phyloP scores from a whole-genome alignment of 1,140 invertebrate genomes.

The Habropoda laboriosa region DNA sequence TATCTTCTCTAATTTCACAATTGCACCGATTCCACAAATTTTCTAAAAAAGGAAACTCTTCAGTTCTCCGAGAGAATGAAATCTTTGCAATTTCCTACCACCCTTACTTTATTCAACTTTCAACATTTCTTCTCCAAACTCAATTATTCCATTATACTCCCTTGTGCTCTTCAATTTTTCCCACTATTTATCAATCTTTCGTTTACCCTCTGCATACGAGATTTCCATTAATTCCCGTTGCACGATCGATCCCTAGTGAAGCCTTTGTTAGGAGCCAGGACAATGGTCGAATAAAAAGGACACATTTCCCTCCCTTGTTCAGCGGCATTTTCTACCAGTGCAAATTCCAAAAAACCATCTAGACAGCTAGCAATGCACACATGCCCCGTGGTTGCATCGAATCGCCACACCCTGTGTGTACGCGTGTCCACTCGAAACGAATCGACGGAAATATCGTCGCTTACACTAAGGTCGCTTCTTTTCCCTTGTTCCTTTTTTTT shows the following conservation, averaged over 20 bases:
- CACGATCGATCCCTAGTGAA: conserved; percentile 23
- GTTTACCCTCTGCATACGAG: no score
- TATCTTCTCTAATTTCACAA: no score
- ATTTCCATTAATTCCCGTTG: conserved; percentile 11
- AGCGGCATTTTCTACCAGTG: background rate
- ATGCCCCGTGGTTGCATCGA: background rate
- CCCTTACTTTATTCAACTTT: no score
- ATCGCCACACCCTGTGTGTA: conserved; percentile 3
- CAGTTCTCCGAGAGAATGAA: no score
- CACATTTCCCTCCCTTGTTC: background rate
- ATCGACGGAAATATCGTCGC: conserved; percentile 29
- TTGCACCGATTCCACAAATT: no score
- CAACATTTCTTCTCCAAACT: no score
- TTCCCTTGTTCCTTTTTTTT: no score
- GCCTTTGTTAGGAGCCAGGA: conserved; percentile 2
- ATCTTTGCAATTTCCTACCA: no score
- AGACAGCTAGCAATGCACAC: background rate
- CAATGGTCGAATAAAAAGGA: conserved; percentile 24
- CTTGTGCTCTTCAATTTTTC: no score
- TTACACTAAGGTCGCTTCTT: conserved; percentile 4
- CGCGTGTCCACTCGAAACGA: conserved; percentile 8
- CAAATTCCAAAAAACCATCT: background rate
- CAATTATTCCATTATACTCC: no score
- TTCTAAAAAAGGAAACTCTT: no score
- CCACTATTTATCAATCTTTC: no score